Percentiles rank a stretch among this genome's conserved stretches.
phyloP scores from a whole-genome alignment of 2,113 vertebrate genomes.

The Campylorhamphus procurvoides region DNA sequence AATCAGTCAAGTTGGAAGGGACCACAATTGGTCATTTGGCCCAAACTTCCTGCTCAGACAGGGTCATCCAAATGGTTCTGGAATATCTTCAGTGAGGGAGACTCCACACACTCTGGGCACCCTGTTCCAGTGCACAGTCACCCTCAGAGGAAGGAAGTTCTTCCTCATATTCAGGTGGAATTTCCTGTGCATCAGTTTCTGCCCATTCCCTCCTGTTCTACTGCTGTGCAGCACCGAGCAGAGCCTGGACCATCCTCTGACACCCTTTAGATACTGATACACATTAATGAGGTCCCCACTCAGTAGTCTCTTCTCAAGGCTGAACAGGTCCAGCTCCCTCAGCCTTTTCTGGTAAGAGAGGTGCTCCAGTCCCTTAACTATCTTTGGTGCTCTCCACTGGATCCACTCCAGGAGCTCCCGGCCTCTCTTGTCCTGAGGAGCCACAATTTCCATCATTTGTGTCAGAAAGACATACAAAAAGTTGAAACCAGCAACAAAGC shows the following conservation, averaged over 20 bases:
- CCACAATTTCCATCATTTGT: neutral
- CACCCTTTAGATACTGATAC: neutral
- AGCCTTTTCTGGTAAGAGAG: neutral
- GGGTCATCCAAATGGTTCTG: neutral
- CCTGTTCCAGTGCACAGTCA: neutral
- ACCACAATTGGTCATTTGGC: too few species aligned
- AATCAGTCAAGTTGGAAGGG: neutral
- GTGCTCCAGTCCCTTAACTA: neutral
- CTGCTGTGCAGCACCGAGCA: rapidly evolving
- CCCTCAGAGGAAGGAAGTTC: neutral
- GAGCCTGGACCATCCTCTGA: neutral
- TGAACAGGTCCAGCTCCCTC: neutral
- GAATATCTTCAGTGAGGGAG: neutral
- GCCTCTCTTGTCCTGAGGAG: neutral
- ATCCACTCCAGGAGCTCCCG: neutral
- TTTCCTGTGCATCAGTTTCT: neutral
- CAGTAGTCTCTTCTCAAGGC: neutral
- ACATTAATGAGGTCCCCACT: neutral
- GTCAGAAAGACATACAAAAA: neutral
- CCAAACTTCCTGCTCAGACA: neutral
- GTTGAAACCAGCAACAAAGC: neutral
- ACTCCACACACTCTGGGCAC: neutral
- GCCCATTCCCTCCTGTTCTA: rapidly evolving
- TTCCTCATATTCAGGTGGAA: neutral
- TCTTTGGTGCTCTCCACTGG: neutral